Percentiles rank a stretch among this genome's conserved stretches.
Evolutionary conservation across 1,140 invertebrate species (phyloP).

Genomic region (Bombus sylvicola): DNA sequence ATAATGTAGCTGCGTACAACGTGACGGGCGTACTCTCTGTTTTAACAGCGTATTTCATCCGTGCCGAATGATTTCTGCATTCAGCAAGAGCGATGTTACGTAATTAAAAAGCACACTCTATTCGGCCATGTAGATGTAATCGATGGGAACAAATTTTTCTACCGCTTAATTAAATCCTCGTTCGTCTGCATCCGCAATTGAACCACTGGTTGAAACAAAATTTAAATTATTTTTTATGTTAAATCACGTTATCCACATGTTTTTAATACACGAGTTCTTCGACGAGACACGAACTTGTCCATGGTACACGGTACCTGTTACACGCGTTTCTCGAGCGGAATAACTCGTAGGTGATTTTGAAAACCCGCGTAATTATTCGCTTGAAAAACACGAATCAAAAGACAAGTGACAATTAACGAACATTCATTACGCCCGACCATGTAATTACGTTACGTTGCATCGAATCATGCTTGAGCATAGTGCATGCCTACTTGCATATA

Average conservation of each 20-base stretch:
- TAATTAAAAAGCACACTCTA: background rate
- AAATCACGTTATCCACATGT: background rate
- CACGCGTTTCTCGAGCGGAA: background rate
- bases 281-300: background rate
- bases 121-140: background rate
- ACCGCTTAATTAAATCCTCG: background rate
- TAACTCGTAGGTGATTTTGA: background rate
- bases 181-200: background rate
- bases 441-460: background rate
- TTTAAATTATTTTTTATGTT: background rate
- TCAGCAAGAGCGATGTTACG: background rate
- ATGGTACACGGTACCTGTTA: background rate
- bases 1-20: background rate
- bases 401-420: background rate
- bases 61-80: background rate
- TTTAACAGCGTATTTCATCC: background rate
- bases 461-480: background rate
- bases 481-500: background rate
- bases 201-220: background rate
- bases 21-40: background rate
- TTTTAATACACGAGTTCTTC: background rate
- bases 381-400: background rate
- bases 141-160: background rate
- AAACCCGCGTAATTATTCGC: background rate
- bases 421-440: background rate